These are phyloP conservation scores for Ranitomeya imitator DNA, from an alignment of 2,113 vertebrate genomes.

Conservation along the genomic window DNA sequence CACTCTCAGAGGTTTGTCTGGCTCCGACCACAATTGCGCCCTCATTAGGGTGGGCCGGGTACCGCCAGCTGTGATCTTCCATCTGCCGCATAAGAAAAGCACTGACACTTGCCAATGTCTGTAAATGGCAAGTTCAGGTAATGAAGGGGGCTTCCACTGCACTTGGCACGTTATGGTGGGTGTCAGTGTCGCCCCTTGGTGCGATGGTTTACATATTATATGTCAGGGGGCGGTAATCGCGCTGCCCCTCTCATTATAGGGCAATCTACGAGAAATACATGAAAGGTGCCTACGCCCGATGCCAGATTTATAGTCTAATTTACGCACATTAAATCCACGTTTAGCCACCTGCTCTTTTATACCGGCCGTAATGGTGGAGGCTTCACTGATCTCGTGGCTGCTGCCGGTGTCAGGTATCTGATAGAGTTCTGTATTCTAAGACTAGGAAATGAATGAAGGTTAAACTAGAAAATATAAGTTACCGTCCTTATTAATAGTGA, in stretches of 20 bases:
- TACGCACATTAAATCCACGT: neutral
- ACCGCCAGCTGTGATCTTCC: slow-evolving; percentile 21
- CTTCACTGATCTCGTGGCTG: neutral
- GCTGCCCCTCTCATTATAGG: neutral
- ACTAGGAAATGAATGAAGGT: neutral
- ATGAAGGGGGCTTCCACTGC: neutral
- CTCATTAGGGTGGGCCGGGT: slow-evolving; percentile 23
- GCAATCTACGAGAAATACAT: neutral
- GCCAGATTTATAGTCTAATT: slow-evolving; percentile 5
- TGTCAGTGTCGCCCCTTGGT: neutral
- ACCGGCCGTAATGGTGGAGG: neutral
- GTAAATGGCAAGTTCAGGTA: neutral
- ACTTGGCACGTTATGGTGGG: slow-evolving; percentile 13
- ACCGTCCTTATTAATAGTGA: neutral
- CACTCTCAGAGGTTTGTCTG: neutral
- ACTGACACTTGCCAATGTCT: neutral
- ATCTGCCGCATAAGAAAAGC: slow-evolving; percentile 23
- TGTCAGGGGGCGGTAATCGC: neutral
- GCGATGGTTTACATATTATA: slow-evolving; percentile 13
- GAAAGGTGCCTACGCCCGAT: neutral
- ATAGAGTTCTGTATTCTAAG: neutral
- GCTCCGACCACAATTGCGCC: neutral
- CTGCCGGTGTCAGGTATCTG: neutral
- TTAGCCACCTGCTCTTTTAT: neutral
- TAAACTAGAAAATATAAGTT: neutral